Conservation (phyloP, 1,140 invertebrate genomes). For the Drosophila funebris region DNA sequence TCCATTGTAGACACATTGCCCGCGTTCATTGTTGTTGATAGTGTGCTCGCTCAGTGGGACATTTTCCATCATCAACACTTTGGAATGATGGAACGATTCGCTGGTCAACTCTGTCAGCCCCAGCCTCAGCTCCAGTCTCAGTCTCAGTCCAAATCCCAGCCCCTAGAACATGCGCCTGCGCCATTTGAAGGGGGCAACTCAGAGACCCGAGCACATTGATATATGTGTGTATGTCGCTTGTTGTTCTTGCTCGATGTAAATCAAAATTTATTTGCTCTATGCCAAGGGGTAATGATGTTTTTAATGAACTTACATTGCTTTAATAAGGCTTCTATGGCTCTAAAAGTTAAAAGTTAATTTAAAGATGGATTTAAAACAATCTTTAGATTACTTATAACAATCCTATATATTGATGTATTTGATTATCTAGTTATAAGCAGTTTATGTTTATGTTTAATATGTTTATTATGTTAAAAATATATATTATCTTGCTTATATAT, state of each 20-base stretch:
- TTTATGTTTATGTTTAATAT: too few relatives aligned
- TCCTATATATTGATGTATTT: too few relatives aligned
- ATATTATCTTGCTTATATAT: too few relatives aligned
- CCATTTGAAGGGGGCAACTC: conserved; percentile 8
- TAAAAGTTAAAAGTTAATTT: background rate
- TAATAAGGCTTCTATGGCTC: background rate
- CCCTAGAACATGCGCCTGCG: conserved; percentile 54
- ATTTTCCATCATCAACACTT: conserved; percentile 79
- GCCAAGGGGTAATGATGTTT: conserved; percentile 63
- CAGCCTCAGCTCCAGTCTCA: background rate
- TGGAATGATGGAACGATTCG: conserved; percentile 74
- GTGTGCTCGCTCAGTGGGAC: conserved; percentile 69
- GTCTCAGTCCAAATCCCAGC: background rate
- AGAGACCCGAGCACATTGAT: conserved; percentile 50
- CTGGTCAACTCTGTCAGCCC: conserved; percentile 55
- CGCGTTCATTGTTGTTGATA: conserved; percentile 41
- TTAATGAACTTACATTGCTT: conserved; percentile 60
- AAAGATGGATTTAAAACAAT: too few relatives aligned
- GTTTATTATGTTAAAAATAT: too few relatives aligned
- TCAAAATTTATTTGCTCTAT: conserved; percentile 74
- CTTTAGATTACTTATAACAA: too few relatives aligned
- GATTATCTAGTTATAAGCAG: too few relatives aligned
- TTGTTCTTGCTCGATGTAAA: conserved; percentile 57
- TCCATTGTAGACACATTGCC: conserved; percentile 51
- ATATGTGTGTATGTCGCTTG: conserved; percentile 26